Percentiles rank a stretch among this genome's conserved stretches.
These are phyloP conservation scores for Oryzaephilus surinamensis DNA, from an alignment of 1,140 invertebrate genomes.

Conservation along the genomic window DNA sequence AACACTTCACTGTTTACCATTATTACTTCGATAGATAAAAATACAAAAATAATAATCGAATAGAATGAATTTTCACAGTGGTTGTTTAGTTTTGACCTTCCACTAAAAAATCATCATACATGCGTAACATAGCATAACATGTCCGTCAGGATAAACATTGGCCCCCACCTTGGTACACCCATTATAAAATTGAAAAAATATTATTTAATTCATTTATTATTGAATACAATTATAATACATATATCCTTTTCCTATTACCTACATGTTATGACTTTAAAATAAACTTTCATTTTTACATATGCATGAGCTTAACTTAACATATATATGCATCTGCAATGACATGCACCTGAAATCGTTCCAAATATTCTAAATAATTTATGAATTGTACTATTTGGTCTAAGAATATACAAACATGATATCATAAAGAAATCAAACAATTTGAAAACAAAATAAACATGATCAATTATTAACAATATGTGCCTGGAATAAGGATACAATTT, in stretches of 20 bases:
- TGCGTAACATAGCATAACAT: constrained; percentile 22
- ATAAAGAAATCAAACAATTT: too few relatives aligned
- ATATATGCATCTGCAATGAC: not conserved
- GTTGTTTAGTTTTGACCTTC: constrained; percentile 21
- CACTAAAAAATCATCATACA: constrained; percentile 24
- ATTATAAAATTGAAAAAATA: too few relatives aligned
- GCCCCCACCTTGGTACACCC: constrained; percentile 7
- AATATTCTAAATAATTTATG: too few relatives aligned
- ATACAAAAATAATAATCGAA: not conserved
- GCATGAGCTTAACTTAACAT: not conserved
- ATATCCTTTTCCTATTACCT: not conserved
- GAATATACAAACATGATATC: too few relatives aligned
- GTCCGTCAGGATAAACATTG: constrained; percentile 5
- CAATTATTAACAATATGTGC: too few relatives aligned
- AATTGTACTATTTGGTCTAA: too few relatives aligned
- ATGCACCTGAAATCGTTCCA: not conserved
- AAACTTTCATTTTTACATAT: not conserved
- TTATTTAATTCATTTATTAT: too few relatives aligned
- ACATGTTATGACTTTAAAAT: too few relatives aligned
- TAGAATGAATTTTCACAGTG: not conserved
- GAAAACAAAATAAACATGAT: too few relatives aligned
- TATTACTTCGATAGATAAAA: not conserved
- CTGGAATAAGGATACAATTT: too few relatives aligned
- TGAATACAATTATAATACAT: too few relatives aligned
- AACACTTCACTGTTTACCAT: not conserved